Evolutionary conservation across 1,140 invertebrate genomes (phyloP).

Genomic region (Drosophila grimshawi): DNA sequence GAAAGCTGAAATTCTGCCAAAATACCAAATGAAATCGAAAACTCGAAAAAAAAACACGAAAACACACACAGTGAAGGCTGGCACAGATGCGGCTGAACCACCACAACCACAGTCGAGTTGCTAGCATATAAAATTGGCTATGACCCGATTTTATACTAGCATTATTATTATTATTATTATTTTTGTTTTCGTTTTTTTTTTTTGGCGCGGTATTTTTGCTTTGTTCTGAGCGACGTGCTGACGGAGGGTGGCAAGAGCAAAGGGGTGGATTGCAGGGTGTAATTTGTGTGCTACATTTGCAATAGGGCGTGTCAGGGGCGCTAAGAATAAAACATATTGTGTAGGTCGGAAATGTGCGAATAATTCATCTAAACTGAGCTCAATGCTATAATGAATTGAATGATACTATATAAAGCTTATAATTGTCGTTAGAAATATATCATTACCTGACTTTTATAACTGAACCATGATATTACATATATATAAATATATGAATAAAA

Average conservation of each 20-base stretch:
- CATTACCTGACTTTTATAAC: background rate
- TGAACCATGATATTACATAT: too few species aligned
- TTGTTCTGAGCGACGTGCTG: slow-evolving; percentile 5
- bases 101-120: slow-evolving; percentile 21
- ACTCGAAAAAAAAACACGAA: slow-evolving; percentile 45
- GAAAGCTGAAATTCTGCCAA: slow-evolving; percentile 73
- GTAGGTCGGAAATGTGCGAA: slow-evolving; percentile 26
- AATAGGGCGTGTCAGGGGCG: slow-evolving; percentile 32
- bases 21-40: slow-evolving; percentile 73
- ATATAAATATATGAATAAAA: slow-evolving; percentile 50
- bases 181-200: slow-evolving; percentile 29
- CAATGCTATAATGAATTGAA: background rate
- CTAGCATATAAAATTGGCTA: slow-evolving; percentile 74
- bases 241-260: background rate
- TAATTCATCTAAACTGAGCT: too few species aligned
- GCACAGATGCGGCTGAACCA: slow-evolving; percentile 39
- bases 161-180: slow-evolving; percentile 37
- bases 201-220: slow-evolving; percentile 19
- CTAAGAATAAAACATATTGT: slow-evolving; percentile 19
- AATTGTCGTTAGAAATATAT: background rate
- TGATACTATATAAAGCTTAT: background rate
- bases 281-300: background rate
- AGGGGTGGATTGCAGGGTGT: background rate
- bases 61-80: slow-evolving; percentile 16
- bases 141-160: slow-evolving; percentile 76